Conservation (phyloP, 2,888 invertebrate species). For the Synanthedon formicaeformis region DNA sequence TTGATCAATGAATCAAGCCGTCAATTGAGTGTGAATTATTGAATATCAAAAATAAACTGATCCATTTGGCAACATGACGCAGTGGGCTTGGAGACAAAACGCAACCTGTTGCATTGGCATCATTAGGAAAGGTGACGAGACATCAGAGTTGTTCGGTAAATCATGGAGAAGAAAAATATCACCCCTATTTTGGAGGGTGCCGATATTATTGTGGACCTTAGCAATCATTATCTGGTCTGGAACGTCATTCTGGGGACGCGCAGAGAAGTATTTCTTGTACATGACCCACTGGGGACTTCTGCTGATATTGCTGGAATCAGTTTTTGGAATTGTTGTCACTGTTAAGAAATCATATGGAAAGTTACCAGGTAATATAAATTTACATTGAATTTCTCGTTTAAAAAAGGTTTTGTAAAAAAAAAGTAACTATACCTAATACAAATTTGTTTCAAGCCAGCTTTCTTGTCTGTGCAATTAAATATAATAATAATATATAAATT, state of each 20-base stretch:
- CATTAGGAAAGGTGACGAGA: slow-evolving; percentile 31
- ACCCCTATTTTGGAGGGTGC: slow-evolving; percentile 50
- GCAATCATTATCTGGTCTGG: slow-evolving; percentile 36
- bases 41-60: background rate
- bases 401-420: no score
- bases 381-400: no score
- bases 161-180: slow-evolving; percentile 36
- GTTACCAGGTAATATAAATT: slow-evolving; percentile 26
- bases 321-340: slow-evolving; percentile 45
- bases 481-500: no score
- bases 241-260: slow-evolving; percentile 47
- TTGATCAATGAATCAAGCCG: background rate
- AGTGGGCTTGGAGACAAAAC: slow-evolving; percentile 29
- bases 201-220: slow-evolving; percentile 47
- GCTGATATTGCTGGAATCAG: slow-evolving; percentile 42
- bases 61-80: slow-evolving; percentile 20
- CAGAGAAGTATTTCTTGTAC: slow-evolving; percentile 59
- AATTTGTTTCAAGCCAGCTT: no score
- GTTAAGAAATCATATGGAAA: slow-evolving; percentile 24
- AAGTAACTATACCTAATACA: no score
- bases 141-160: slow-evolving; percentile 34
- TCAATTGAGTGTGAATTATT: background rate
- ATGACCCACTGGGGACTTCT: slow-evolving; percentile 70
- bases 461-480: no score
- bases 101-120: slow-evolving; percentile 36